These are phyloP conservation scores for Alitta virens DNA, from an alignment of 2,888 invertebrate genomes.

Conservation along the genomic window DNA sequence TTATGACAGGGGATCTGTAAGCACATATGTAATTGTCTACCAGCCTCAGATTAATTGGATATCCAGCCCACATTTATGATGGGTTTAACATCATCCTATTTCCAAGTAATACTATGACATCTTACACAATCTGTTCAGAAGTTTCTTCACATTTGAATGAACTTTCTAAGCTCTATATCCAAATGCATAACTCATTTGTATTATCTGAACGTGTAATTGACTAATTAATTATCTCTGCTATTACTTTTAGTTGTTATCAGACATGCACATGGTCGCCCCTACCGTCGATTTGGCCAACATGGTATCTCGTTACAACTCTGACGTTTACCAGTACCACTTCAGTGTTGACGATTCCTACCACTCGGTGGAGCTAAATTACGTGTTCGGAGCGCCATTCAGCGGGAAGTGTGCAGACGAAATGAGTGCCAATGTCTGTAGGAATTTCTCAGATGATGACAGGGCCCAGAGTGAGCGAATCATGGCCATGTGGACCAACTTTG, in stretches of 20 bases:
- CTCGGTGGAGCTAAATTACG: slow-evolving; percentile 30
- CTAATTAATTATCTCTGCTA: too few relatives aligned
- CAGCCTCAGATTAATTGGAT: too few relatives aligned
- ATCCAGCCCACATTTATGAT: too few relatives aligned
- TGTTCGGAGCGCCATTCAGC: slow-evolving; percentile 33
- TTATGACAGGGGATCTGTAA: slow-evolving; percentile 27
- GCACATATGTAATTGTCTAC: too few relatives aligned
- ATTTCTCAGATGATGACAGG: slow-evolving; percentile 18
- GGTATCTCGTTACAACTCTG: slow-evolving; percentile 13
- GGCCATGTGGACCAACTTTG: slow-evolving; percentile 31
- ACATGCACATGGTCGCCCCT: slow-evolving; percentile 31
- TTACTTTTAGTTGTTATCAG: slow-evolving; percentile 26
- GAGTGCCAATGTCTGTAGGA: slow-evolving; percentile 5
- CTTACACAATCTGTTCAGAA: not conserved
- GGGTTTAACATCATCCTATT: too few relatives aligned
- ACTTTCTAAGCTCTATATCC: too few relatives aligned
- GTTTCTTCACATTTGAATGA: too few relatives aligned
- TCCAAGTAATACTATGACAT: not conserved
- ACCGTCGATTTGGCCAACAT: slow-evolving; percentile 23
- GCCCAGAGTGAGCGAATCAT: slow-evolving; percentile 22
- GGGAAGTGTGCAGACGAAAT: slow-evolving; percentile 29
- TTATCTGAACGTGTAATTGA: too few relatives aligned
- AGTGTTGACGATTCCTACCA: slow-evolving; percentile 24
- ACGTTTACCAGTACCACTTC: slow-evolving; percentile 30
- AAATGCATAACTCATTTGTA: too few relatives aligned